A percentile compares a stretch with the other conserved stretches of the same genome.
phyloP scores from a whole-genome alignment of 1,140 invertebrate genomes.

The Drosophila takahashii region DNA sequence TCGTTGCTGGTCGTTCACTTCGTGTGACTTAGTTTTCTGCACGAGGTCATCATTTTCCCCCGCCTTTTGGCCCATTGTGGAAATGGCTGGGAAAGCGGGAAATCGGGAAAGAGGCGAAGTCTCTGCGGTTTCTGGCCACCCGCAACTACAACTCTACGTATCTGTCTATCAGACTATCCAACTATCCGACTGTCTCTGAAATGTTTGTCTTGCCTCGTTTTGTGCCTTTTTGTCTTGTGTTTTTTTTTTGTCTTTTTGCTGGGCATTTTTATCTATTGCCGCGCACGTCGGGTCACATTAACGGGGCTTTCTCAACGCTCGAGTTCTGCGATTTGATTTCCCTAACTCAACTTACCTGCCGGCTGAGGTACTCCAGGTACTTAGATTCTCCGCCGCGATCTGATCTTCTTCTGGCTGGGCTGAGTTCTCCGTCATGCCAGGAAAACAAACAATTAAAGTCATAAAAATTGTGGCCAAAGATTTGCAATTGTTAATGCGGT shows the following conservation, averaged over 20 bases:
- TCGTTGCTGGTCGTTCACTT: constrained; percentile 55
- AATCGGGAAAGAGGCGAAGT: constrained; percentile 7
- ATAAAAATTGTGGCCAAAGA: constrained; percentile 67
- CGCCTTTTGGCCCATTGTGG: constrained; percentile 20
- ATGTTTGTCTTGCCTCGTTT: constrained; percentile 54
- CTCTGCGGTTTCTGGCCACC: constrained; percentile 64
- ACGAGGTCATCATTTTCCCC: constrained; percentile 71
- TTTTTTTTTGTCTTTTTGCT: constrained; percentile 13
- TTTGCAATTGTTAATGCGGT: constrained; percentile 58
- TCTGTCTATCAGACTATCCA: constrained; percentile 47
- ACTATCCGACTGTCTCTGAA: constrained; percentile 48
- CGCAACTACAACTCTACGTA: constrained; percentile 54
- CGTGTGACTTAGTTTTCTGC: constrained; percentile 75
- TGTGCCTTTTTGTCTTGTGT: constrained; percentile 40
- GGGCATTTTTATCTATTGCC: constrained; percentile 69
- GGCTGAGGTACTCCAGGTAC: constrained; percentile 1
- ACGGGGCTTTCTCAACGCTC: constrained; percentile 78
- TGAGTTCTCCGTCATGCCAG: constrained; percentile 28
- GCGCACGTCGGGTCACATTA: constrained; percentile 78
- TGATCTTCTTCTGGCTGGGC: constrained; percentile 35
- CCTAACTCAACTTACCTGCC: constrained; percentile 40
- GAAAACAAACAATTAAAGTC: constrained; percentile 77
- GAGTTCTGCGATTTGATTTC: constrained; percentile 79
- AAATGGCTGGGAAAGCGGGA: neutral
- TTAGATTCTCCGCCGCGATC: constrained; percentile 10